These are phyloP conservation scores for Eupithecia exiguata DNA, from an alignment of 2,888 invertebrate genomes.

Conservation along the genomic window DNA sequence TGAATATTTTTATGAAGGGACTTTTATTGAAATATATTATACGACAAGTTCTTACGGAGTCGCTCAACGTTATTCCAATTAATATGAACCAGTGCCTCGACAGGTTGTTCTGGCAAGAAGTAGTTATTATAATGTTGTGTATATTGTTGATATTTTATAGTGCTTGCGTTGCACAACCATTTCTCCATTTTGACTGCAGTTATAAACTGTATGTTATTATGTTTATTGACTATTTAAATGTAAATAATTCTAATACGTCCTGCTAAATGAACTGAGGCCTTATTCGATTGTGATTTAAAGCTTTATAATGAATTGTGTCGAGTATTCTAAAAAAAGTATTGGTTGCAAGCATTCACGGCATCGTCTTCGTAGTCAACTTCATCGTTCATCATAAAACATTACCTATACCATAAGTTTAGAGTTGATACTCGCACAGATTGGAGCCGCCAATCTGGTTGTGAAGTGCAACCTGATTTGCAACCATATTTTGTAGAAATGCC, in stretches of 20 bases:
- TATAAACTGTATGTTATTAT: slow-evolving; percentile 23
- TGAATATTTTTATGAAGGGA: slow-evolving; percentile 53
- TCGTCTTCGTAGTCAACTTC: background rate
- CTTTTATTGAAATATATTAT: slow-evolving; percentile 49
- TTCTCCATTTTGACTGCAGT: slow-evolving; percentile 33
- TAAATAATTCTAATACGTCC: slow-evolving; percentile 50
- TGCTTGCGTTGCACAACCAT: slow-evolving; percentile 40
- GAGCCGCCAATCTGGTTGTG: slow-evolving; percentile 64
- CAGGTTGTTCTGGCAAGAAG: slow-evolving; percentile 21
- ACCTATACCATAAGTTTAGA: slow-evolving; percentile 20
- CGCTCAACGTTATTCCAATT: slow-evolving; percentile 43
- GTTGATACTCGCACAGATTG: slow-evolving; percentile 65
- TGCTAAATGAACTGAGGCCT: slow-evolving; percentile 50
- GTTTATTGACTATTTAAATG: slow-evolving; percentile 41
- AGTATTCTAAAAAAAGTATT: slow-evolving; percentile 19
- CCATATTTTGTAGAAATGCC: slow-evolving; percentile 39
- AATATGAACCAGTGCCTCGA: slow-evolving; percentile 38
- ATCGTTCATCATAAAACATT: slow-evolving; percentile 18
- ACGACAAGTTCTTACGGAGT: slow-evolving; percentile 43
- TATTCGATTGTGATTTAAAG: slow-evolving; percentile 41
- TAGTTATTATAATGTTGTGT: slow-evolving; percentile 29
- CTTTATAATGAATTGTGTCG: slow-evolving; percentile 21
- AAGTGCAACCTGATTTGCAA: slow-evolving; percentile 50
- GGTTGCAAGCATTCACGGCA: slow-evolving; percentile 23
- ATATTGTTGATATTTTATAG: slow-evolving; percentile 34